These are phyloP conservation scores for Craseonycteris thonglongyai DNA, from an alignment of 2,113 vertebrate species.

Conservation along the genomic window DNA sequence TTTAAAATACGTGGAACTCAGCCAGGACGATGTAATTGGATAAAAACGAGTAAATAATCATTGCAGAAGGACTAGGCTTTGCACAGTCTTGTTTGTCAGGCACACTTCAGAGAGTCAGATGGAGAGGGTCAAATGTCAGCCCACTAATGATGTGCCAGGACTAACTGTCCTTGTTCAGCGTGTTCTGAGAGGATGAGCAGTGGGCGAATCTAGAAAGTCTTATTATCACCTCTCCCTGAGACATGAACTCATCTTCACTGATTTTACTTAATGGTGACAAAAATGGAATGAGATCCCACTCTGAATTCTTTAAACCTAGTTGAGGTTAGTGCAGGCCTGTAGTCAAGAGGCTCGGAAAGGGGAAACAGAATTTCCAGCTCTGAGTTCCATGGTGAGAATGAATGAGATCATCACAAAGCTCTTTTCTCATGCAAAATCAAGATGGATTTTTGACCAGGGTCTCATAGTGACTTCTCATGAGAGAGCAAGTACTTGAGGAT, in stretches of 20 bases:
- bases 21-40: neutral
- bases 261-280: neutral
- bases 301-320: neutral
- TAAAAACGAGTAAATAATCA: neutral
- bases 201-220: neutral
- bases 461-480: neutral
- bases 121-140: neutral
- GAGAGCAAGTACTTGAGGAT: neutral
- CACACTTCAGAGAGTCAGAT: neutral
- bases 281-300: neutral
- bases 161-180: neutral
- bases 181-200: neutral
- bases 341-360: neutral
- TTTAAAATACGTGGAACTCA: neutral
- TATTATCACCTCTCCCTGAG: neutral
- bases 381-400: neutral
- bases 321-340: neutral
- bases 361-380: neutral
- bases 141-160: accelerated
- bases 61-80: neutral
- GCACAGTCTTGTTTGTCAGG: neutral
- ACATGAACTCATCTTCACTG: neutral
- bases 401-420: too few relatives aligned
- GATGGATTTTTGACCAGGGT: neutral
- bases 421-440: too few relatives aligned